These are phyloP conservation scores for Alentia gelatinosa DNA, from an alignment of 2,888 invertebrate species.

Conservation along the genomic window DNA sequence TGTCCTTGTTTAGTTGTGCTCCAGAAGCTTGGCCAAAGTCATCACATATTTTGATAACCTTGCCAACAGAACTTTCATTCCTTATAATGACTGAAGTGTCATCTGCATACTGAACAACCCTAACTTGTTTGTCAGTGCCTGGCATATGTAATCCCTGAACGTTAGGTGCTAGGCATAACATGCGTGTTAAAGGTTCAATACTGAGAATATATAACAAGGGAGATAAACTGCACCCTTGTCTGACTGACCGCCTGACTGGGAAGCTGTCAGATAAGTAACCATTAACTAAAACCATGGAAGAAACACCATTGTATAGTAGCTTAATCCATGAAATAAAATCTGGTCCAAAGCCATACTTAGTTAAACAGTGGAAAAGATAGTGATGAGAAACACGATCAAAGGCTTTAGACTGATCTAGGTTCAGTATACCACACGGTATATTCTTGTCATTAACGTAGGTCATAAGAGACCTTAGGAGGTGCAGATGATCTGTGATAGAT, in stretches of 20 bases:
- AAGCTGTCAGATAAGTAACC: background rate
- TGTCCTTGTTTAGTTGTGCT: background rate
- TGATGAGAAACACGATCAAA: constrained; percentile 43
- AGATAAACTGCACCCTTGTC: constrained; percentile 39
- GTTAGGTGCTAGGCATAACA: background rate
- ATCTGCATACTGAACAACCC: background rate
- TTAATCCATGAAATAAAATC: background rate
- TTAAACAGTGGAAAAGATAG: background rate
- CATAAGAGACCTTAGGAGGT: background rate
- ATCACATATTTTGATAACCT: background rate
- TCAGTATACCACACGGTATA: background rate
- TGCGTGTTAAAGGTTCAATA: constrained; percentile 35
- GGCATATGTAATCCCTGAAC: background rate
- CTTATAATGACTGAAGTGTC: background rate
- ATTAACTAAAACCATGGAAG: background rate
- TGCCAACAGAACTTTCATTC: background rate
- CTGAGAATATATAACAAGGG: background rate
- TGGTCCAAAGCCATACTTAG: background rate
- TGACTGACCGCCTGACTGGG: background rate
- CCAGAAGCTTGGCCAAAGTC: background rate
- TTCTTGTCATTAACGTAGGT: background rate
- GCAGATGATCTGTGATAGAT: background rate
- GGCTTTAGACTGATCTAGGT: constrained; percentile 31
- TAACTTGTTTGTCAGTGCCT: background rate
- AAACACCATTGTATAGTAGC: background rate